Conservation (phyloP, 2,113 vertebrate species). For the Halcyon malimbica region DNA sequence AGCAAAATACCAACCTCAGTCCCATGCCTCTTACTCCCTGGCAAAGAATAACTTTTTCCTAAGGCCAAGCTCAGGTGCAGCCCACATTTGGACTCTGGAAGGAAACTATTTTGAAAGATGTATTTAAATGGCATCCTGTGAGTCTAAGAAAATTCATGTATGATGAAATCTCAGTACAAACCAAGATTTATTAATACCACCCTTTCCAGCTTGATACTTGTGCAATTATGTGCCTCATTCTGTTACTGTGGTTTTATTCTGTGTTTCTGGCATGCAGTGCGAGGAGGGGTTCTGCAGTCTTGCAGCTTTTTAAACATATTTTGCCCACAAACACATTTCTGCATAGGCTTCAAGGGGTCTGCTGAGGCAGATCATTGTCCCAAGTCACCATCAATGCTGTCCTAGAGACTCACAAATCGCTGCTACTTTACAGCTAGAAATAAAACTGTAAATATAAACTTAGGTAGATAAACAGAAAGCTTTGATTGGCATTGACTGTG, state of each 20-base stretch:
- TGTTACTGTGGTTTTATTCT: background rate
- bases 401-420: background rate
- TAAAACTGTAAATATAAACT: background rate
- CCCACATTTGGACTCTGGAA: background rate
- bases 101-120: conserved; percentile 21
- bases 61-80: background rate
- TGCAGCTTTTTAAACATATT: background rate
- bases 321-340: background rate
- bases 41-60: conserved; percentile 39
- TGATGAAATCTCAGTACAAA: background rate
- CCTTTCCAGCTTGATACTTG: background rate
- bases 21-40: background rate
- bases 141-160: background rate
- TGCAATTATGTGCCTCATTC: background rate
- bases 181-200: background rate
- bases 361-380: background rate
- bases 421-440: background rate
- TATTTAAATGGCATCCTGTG: background rate
- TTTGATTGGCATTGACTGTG: background rate
- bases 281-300: background rate
- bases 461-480: background rate
- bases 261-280: background rate
- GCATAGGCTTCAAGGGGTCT: background rate
- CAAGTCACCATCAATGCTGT: background rate
- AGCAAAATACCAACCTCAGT: background rate